Base-by-base conservation (phyloP, 1,140 invertebrate species). In the Zaprionus lachaisei region DNA sequence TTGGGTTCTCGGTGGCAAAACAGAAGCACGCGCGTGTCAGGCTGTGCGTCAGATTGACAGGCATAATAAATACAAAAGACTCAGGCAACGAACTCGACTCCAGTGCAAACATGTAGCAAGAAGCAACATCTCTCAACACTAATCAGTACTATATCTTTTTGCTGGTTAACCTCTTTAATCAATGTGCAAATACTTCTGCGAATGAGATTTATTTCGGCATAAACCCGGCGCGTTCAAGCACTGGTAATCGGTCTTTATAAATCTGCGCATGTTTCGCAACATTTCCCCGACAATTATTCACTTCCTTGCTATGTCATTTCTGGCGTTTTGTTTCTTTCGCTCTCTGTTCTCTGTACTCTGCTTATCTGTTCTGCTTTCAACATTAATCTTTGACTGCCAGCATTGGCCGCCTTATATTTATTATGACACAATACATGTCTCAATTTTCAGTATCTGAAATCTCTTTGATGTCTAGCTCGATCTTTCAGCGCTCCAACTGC, bases 11-110 rank as follows among this genome's bases (percentile, higher is more conserved):
- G 34, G 68, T 55, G 61, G 63, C 72, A 83, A 47, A 83, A 85
- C 82, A 79, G 82, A 85, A 85, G 83, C 83, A 79, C 65, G 76
- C 64, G 71, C 65, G 61, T 66, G 74, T 77, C 69, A 31, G n/a
- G 22, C 69, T 31, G 54, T 72, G 69, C 62, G 62, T 65, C 74
- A 72, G 56, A 31, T 60, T 71, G 67, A 71, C 67, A 72, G 51
- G 17, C 34, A 54, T 28, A 58, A 47, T 54, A 77, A 66, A 77
- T 69, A 70, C 70, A 7, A 65, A 64, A 78, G 38, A 62, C 54
- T 74, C 63, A 22, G 65, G 20, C 44, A 60, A 60, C 65, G 68
- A 68, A 68, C 65, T 34, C 38, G 54, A 22, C 9, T 24, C 34
- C 44, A 55, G 38, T 20, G 58, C 24, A 51, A 41, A 9, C 49